Evolutionary conservation across 2,113 vertebrate species (phyloP), one percentile per base, ranked within the genome.

Genomic region (Oreochromis niloticus): DNA sequence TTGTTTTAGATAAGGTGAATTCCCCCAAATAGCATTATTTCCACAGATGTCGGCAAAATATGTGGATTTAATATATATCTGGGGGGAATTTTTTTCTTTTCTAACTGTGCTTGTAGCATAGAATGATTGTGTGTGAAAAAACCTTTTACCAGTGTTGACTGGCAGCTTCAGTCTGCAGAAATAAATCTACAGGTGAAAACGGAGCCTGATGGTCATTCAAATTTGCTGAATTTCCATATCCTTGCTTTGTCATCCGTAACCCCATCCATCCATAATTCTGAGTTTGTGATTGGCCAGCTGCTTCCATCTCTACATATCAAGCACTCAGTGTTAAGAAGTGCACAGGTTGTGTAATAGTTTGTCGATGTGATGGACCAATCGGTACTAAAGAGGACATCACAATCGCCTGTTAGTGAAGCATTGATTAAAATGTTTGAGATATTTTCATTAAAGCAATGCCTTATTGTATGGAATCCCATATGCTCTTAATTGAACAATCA

Each of bases 381-480:
- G 73, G 75, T 27, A 9, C 34, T 80, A 81, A 88, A 84, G 83
- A 91, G 52, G 78, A 84, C 52, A 13, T 89, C 83, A 78, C 82
- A 52, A 75, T 84, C 27, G 3, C 55, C 86, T 6, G 84, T 80
- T 81, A 82, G 57, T 88, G 83, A 84, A 94, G 90, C 85, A 88
- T 90, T 88, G 71, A 83, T 83, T 80, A 86, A 93, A 87, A 80
- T 61, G 91, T 93, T 90, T 91, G 86, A 73, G 85, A 87, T 86
- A 84, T 94, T 93, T 81, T 90, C 91, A 92, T 93, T 89, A 89
- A 95, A 95, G 90, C 91, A 93, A 95, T 95, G 95, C 95, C 95
- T 96, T 95, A 96, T 88, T 73, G 90, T 92, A 85, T 85, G 52
- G 87, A 91, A 81, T 85, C 88, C 88, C 87, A 87, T 84, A 71